Base-by-base conservation (phyloP, 2,888 invertebrate genomes). In the Exocentrus adspersus region DNA sequence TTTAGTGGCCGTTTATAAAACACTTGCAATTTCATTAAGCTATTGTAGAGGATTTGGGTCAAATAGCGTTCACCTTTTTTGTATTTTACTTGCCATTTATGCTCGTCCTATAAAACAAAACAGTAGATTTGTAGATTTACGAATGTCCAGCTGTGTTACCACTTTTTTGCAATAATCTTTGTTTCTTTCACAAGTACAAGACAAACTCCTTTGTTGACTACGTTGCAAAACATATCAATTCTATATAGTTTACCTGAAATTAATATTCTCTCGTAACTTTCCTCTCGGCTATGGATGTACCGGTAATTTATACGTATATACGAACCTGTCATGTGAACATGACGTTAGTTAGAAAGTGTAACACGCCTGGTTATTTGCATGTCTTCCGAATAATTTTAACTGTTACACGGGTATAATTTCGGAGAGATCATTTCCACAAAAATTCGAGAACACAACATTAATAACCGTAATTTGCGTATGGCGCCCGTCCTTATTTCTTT, bases 321-420 rank as follows among this genome's bases (percentile, higher is more conserved):
- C 37, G 37, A 46, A 62, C 45, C 24, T 56, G 63, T 53, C 63
- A 63, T 59, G 53, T 58, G 46, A 62, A 53, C 62, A 32, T 58
- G 32, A 62, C 20, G 59, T 63, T 59, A 59, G 59, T 63, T 59
- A 59, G 63, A 63, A 63, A 63, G 63, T 63, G 63, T 63, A 63
- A 59, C 63, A 54, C 42, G 59, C 43, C 53, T 32, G 24, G 28
- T 42, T 53, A 63, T 63, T 63, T 63, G 43, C 59, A 59, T 62
- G 62, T 51, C 51, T 3, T 19, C 54, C 16, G 43, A 54, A 43
- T 43, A 43, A 54, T 43, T 54, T 17, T 54, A 43, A 30, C 43
- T 43, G 28, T 50, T 21, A 52, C 37, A 52, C 37, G 30, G 56
- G 51, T 62, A 19, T 52, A 62, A 62, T 62, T 62, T 52, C 32